Evolutionary conservation across 2,888 invertebrate genomes (phyloP).

Genomic region (Gari tellinella): DNA sequence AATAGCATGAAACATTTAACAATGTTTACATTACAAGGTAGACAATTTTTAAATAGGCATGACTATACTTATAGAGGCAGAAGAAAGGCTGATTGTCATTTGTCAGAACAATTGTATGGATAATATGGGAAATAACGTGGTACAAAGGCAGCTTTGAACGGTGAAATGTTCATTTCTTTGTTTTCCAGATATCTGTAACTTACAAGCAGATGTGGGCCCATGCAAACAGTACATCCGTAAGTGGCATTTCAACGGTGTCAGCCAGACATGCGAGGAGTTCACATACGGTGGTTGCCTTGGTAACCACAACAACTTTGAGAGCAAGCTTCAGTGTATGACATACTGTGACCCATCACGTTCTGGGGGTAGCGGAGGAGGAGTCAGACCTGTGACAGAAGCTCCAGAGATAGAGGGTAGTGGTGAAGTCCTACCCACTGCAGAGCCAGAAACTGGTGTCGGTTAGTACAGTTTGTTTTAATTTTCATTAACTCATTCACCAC

Average conservation of each 20-base stretch:
- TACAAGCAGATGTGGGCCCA: constrained; percentile 55
- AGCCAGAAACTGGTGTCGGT: constrained; percentile 45
- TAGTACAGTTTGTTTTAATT: too few relatives aligned
- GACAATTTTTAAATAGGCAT: too few relatives aligned
- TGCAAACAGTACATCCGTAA: constrained; percentile 70
- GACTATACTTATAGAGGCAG: too few relatives aligned
- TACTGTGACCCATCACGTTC: constrained; percentile 51
- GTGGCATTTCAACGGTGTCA: constrained; percentile 83
- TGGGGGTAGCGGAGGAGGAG: constrained; percentile 9
- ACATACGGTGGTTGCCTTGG: constrained; percentile 87
- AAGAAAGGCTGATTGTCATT: too few relatives aligned
- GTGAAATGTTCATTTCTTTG: too few relatives aligned
- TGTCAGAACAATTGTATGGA: too few relatives aligned
- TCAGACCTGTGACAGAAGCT: constrained; percentile 10
- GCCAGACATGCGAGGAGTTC: constrained; percentile 90
- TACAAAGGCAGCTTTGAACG: too few relatives aligned
- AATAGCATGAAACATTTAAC: too few relatives aligned
- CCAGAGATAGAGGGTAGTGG: constrained; percentile 42
- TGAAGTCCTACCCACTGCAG: constrained; percentile 26
- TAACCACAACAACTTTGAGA: constrained; percentile 88
- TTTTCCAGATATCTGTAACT: constrained; percentile 50
- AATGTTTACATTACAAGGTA: too few relatives aligned
- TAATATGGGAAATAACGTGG: too few relatives aligned
- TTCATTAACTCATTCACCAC: too few relatives aligned
- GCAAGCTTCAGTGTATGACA: constrained; percentile 52